phyloP scores from a whole-genome alignment of 2,888 invertebrate species.

The Yponomeuta cagnagella region DNA sequence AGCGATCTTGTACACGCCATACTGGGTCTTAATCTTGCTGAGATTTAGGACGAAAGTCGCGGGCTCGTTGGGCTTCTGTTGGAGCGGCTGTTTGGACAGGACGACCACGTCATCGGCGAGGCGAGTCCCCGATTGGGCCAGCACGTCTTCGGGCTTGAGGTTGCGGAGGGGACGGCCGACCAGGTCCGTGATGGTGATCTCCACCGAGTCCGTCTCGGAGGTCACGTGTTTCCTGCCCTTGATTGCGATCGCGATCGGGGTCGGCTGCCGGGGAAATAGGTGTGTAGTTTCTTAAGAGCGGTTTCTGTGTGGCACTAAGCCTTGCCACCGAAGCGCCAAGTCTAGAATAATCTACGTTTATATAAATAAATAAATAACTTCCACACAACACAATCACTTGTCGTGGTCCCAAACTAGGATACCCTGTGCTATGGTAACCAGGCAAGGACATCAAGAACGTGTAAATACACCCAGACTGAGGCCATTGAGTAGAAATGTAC shows the following conservation, averaged over 20 bases:
- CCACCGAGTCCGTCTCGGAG: conserved; percentile 82
- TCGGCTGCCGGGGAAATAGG: conserved; percentile 62
- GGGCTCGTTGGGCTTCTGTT: conserved; percentile 70
- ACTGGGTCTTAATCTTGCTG: conserved; percentile 83
- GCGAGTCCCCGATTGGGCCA: conserved; percentile 85
- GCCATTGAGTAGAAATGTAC: too few species aligned
- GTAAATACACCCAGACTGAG: too few species aligned
- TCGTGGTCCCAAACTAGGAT: too few species aligned
- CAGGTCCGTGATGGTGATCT: conserved; percentile 83
- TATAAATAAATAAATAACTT: background rate
- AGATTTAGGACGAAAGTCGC: conserved; percentile 86
- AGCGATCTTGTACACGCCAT: conserved; percentile 90
- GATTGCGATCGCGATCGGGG: conserved; percentile 90
- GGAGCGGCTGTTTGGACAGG: conserved; percentile 79
- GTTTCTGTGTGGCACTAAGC: background rate
- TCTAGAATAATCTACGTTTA: background rate
- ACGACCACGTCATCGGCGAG: conserved; percentile 85
- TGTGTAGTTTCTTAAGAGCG: background rate
- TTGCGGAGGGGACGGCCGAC: conserved; percentile 82
- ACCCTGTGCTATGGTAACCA: too few species aligned
- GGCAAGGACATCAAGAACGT: too few species aligned
- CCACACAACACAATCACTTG: too few species aligned
- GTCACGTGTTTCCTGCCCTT: conserved; percentile 87
- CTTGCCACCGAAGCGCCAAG: too few species aligned
- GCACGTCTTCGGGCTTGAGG: conserved; percentile 78